Conservation (phyloP, 2,888 invertebrate species). For the Oligia fasciuncula region DNA sequence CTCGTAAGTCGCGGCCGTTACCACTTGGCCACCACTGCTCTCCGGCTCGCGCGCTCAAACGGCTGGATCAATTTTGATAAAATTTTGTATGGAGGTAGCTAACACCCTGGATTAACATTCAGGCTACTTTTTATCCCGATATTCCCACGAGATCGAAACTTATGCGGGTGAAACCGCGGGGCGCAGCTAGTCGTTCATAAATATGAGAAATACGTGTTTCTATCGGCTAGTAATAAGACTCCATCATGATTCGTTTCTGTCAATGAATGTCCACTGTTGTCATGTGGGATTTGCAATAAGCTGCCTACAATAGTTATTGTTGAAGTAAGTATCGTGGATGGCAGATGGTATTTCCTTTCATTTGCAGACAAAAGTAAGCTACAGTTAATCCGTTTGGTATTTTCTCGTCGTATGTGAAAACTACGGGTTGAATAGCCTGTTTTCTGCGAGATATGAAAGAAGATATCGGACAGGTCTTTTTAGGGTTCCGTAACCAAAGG, state of each 20-base stretch:
- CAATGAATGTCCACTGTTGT: not conserved
- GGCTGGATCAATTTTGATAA: no score
- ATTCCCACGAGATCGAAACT: no score
- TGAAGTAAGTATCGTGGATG: not conserved
- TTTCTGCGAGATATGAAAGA: not conserved
- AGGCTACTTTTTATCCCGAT: no score
- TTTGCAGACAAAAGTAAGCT: not conserved
- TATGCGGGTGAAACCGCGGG: no score
- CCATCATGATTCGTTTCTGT: conserved; percentile 6
- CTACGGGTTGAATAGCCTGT: not conserved
- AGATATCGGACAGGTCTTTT: not conserved
- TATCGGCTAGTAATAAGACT: conserved; percentile 11
- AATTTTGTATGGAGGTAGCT: no score
- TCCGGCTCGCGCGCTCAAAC: no score
- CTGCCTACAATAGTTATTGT: not conserved
- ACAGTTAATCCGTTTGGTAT: not conserved
- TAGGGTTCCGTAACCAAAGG: no score
- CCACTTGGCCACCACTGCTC: no score
- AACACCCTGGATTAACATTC: no score
- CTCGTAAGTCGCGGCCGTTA: no score
- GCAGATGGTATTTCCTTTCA: not conserved
- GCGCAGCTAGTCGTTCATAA: not conserved
- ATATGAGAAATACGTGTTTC: conserved; percentile 6
- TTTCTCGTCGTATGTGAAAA: not conserved
- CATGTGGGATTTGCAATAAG: not conserved